Percentiles rank a stretch among this genome's conserved stretches.
Conservation (phyloP, 2,113 vertebrate species). For the Nematolebias whitei region DNA sequence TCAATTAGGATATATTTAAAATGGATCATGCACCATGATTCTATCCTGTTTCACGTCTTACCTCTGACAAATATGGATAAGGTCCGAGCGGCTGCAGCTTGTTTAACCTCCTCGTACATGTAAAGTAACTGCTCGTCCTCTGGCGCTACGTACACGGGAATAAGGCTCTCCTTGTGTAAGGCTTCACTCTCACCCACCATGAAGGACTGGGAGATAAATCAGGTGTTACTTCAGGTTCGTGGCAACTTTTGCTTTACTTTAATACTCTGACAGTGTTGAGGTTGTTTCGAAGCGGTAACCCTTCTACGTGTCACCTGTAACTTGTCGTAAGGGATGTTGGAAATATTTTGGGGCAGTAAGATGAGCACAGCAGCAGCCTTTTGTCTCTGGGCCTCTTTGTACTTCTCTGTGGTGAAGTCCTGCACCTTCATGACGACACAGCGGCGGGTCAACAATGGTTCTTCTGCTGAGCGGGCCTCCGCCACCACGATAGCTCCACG, state of each 20-base stretch:
- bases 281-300: background rate
- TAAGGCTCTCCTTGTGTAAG: conserved; percentile 69
- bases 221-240: no score
- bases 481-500: conserved; percentile 78
- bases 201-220: conserved; percentile 70
- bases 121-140: conserved; percentile 81
- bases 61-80: conserved; percentile 78
- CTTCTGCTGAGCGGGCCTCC: conserved; percentile 74
- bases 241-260: background rate
- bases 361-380: conserved; percentile 80
- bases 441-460: conserved; percentile 73
- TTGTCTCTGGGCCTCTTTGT: conserved; percentile 72
- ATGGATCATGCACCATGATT: background rate
- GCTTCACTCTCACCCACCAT: conserved; percentile 75
- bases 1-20: background rate
- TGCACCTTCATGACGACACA: conserved; percentile 79
- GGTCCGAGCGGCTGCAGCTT: conserved; percentile 67
- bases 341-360: conserved; percentile 75
- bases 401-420: conserved; percentile 76
- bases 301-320: conserved; percentile 62
- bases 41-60: conserved; percentile 30
- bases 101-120: conserved; percentile 82
- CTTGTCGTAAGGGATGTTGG: conserved; percentile 51
- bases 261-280: background rate
- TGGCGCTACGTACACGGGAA: conserved; percentile 77